These are phyloP conservation scores for Helicoverpa armigera DNA, from an alignment of 1,140 invertebrate species.

Conservation along the genomic window DNA sequence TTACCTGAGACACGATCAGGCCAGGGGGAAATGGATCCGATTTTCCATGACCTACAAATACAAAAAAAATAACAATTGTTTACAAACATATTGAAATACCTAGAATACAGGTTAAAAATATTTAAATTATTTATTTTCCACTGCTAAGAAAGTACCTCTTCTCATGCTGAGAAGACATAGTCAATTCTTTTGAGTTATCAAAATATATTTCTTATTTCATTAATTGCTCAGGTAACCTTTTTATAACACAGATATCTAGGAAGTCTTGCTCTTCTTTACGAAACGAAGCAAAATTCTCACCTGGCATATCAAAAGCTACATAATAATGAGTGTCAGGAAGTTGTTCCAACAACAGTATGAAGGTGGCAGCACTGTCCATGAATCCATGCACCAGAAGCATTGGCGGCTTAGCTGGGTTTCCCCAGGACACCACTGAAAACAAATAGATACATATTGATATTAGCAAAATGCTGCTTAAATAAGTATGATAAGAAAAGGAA, in stretches of 20 bases:
- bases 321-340: slow-evolving; percentile 87
- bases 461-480: too few species aligned
- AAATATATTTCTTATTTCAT: too few species aligned
- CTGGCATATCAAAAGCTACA: slow-evolving; percentile 89
- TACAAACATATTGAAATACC: neutral
- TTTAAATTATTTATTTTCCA: too few species aligned
- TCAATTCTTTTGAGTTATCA: too few species aligned
- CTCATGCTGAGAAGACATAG: too few species aligned
- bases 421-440: slow-evolving; percentile 89
- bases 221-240: too few species aligned
- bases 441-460: too few species aligned
- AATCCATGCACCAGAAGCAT: slow-evolving; percentile 89
- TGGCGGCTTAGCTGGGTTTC: slow-evolving; percentile 76
- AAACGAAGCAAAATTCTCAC: slow-evolving; percentile 73
- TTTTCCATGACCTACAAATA: slow-evolving; percentile 82
- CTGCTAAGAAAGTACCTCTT: too few species aligned
- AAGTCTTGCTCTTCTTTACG: too few species aligned
- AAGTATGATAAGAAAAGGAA: too few species aligned
- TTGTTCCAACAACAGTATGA: slow-evolving; percentile 87
- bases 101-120: too few species aligned
- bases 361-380: slow-evolving; percentile 89
- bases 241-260: too few species aligned
- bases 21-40: slow-evolving; percentile 88
- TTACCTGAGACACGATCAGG: slow-evolving; percentile 55
- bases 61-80: neutral